Base-by-base conservation (phyloP, 2,888 invertebrate genomes). In the Ephialtes manifestator region DNA sequence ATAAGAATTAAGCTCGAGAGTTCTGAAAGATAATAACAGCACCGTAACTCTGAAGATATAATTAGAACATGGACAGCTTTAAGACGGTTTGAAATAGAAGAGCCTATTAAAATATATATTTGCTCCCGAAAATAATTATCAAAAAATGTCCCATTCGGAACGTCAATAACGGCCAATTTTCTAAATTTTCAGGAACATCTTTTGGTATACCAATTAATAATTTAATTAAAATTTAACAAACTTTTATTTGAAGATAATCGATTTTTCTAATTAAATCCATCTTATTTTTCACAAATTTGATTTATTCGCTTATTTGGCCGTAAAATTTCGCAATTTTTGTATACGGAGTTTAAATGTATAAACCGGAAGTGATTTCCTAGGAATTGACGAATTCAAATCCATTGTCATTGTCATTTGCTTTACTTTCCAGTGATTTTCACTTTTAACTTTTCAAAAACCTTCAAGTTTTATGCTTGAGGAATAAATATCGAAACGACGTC, bases 121-220 rank as follows among this genome's bases (percentile, higher is more conserved):
- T n/a, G 35, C 35, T 35, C 63, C 35, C n/a, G 60, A 60, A 60
- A 28, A 4, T 24, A 58, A 58, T 58, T 58, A 58, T 24, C 28
- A 28, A 58, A 58, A 24, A 58, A 28, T 58, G 24, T 28, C 28
- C 28, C 24, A 13, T 13, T 11, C 28, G 24, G 11, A 58, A 58
- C 13, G 24, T 58, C 55, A 15, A 24, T 60, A 31, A 31, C 2
- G 13, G 15, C 31, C 31, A 60, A 60, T 31, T 11, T 60, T 60
- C 35, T 35, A 63, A 63, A 35, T 35, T 63, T 63, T 35, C n/a
- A 35, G 18, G 35, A 63, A 35, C 31, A 31, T 35, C 35, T 63
- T 63, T 35, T 63, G 63, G 35, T 63, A 35, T n/a, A 20, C 7
- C 35, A 35, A 35, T 63, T 35, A 11, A 35, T 63, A 63, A 58